phyloP scores from a whole-genome alignment of 2,113 vertebrate genomes.

The Leptodactylus fuscus region DNA sequence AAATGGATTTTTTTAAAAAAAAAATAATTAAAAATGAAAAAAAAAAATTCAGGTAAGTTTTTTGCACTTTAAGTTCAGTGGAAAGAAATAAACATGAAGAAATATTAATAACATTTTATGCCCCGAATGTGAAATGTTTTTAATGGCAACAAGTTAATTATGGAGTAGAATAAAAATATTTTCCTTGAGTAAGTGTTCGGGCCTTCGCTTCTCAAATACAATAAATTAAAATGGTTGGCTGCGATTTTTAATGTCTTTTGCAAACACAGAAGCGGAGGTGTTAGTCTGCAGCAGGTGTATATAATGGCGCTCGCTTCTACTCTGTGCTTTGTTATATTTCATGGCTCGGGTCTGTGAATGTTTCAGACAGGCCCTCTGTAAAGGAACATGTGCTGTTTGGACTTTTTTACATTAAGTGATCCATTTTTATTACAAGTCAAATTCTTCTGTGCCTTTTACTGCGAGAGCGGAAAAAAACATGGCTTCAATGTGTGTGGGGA shows the following conservation, averaged over 20 bases:
- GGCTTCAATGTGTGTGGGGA: conserved; percentile 34
- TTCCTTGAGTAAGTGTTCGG: conserved; percentile 35
- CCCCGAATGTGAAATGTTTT: conserved; percentile 45
- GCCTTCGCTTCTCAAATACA: conserved; percentile 52
- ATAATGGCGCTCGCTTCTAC: conserved; percentile 41
- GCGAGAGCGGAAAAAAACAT: neutral
- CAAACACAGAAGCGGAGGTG: conserved; percentile 47
- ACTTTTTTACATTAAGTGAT: conserved; percentile 45
- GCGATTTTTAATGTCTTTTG: conserved; percentile 48
- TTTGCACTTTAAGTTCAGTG: neutral
- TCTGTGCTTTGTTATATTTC: conserved; percentile 41
- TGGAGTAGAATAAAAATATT: conserved; percentile 48
- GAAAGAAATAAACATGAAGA: conserved; percentile 12
- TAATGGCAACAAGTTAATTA: conserved; percentile 53
- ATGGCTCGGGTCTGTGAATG: conserved; percentile 9
- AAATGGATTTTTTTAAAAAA: no score
- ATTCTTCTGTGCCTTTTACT: conserved; percentile 27
- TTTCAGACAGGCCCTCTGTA: conserved; percentile 14
- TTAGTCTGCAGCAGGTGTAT: conserved; percentile 58
- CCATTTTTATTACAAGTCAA: conserved; percentile 44
- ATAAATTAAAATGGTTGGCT: conserved; percentile 58
- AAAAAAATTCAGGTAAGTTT: neutral
- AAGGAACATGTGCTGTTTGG: conserved; percentile 26
- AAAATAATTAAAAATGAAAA: neutral
- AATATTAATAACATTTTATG: conserved; percentile 27